Percentiles rank a stretch among this genome's conserved stretches.
Conservation (phyloP, 2,888 invertebrate genomes). For the Caenorhabditis macrosperma region DNA sequence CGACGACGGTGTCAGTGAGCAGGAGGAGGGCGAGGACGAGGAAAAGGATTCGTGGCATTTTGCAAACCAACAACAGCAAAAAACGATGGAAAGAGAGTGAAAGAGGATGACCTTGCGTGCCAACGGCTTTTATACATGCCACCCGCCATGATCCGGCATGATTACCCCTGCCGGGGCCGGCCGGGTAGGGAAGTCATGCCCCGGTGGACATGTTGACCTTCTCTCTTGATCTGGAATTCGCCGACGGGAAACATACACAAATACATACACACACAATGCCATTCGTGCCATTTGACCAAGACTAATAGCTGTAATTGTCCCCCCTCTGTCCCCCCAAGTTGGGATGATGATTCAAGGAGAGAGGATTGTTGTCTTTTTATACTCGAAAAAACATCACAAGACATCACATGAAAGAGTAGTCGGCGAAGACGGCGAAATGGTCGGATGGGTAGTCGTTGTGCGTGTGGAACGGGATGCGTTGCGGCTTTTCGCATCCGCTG, state of each 20-base stretch:
- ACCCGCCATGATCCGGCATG: slow-evolving; percentile 7
- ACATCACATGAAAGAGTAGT: slow-evolving; percentile 62
- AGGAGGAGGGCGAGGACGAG: slow-evolving; percentile 7
- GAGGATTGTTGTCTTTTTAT: too few relatives aligned
- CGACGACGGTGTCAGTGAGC: neutral
- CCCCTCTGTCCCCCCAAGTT: too few relatives aligned
- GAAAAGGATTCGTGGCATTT: slow-evolving; percentile 24
- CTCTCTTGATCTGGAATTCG: slow-evolving; percentile 32
- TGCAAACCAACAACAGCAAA: slow-evolving; percentile 6
- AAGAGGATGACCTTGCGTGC: slow-evolving; percentile 19
- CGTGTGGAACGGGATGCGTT: slow-evolving; percentile 73
- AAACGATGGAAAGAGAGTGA: too few relatives aligned
- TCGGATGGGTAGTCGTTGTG: slow-evolving; percentile 79
- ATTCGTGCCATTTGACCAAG: too few relatives aligned
- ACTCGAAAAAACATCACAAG: too few relatives aligned
- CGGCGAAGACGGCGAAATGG: slow-evolving; percentile 76
- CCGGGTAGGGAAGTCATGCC: slow-evolving; percentile 42
- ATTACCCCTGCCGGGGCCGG: too few relatives aligned
- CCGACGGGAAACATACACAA: slow-evolving; percentile 30
- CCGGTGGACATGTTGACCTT: slow-evolving; percentile 50
- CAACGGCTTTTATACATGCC: slow-evolving; percentile 23
- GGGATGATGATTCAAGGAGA: too few relatives aligned
- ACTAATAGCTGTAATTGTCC: slow-evolving; percentile 42
- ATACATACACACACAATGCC: too few relatives aligned
- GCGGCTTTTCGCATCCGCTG: slow-evolving; percentile 68